These are phyloP conservation scores for Willowsia nigromaculata DNA, from an alignment of 2,888 invertebrate genomes.

Conservation along the genomic window DNA sequence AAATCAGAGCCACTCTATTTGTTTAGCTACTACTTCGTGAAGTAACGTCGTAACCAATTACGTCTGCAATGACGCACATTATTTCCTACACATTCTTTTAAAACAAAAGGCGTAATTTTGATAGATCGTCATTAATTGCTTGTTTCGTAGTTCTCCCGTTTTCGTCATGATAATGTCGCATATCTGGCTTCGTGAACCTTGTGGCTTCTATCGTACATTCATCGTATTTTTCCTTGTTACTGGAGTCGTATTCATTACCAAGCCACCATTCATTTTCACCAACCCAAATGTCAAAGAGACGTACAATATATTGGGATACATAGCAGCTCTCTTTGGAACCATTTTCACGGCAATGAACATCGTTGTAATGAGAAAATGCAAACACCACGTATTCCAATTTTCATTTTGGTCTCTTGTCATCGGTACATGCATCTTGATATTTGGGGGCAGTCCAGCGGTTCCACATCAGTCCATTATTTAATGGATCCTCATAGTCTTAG, in stretches of 20 bases:
- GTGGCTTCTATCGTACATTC: slow-evolving; percentile 81
- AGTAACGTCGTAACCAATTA: background rate
- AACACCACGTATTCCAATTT: slow-evolving; percentile 81
- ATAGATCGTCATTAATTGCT: background rate
- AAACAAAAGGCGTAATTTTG: no score
- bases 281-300: slow-evolving; percentile 77
- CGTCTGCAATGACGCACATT: background rate
- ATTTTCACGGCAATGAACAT: slow-evolving; percentile 82
- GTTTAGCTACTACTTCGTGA: background rate
- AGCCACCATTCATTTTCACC: slow-evolving; percentile 81
- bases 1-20: background rate
- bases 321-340: slow-evolving; percentile 81
- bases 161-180: slow-evolving; percentile 82
- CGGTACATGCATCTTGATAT: slow-evolving; percentile 79
- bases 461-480: slow-evolving; percentile 68
- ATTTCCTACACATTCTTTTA: background rate
- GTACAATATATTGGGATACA: slow-evolving; percentile 81
- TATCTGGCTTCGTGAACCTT: slow-evolving; percentile 81
- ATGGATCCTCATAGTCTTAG: slow-evolving; percentile 78
- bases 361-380: slow-evolving; percentile 82
- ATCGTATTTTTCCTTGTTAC: slow-evolving; percentile 81
- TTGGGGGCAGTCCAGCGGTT: slow-evolving; percentile 74
- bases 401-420: slow-evolving; percentile 81
- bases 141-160: slow-evolving; percentile 80
- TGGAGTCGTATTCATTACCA: slow-evolving; percentile 81